phyloP scores from a whole-genome alignment of 2,113 vertebrate species.

The Circaetus cinerascens region DNA sequence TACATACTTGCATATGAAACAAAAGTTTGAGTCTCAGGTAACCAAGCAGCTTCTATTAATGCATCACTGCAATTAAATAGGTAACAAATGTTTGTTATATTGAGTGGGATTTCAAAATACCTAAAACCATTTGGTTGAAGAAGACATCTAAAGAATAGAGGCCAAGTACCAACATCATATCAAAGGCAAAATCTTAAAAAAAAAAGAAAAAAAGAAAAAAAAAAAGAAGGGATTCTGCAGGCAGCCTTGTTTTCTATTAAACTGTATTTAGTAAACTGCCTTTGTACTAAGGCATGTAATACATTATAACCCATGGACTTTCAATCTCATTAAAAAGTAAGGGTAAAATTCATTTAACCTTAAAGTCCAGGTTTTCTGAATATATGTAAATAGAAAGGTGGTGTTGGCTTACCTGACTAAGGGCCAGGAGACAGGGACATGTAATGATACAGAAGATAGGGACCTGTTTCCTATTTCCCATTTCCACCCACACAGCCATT shows the following conservation, averaged over 20 bases:
- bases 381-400: background rate
- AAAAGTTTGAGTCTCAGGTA: background rate
- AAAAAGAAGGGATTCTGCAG: background rate
- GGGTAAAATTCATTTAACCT: background rate
- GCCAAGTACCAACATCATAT: background rate
- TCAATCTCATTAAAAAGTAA: background rate
- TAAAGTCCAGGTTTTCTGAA: background rate
- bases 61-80: background rate
- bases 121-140: background rate
- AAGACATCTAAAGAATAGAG: background rate
- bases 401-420: background rate
- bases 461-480: background rate
- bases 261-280: background rate
- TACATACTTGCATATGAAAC: background rate
- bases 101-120: background rate
- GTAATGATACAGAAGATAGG: background rate
- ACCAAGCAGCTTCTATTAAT: background rate
- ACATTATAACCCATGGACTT: background rate
- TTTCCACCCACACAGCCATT: rapidly evolving
- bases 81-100: background rate
- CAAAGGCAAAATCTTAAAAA: background rate
- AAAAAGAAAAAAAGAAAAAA: background rate
- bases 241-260: background rate
- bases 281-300: background rate
- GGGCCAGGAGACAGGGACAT: background rate